Conservation (phyloP, 2,797 vertebrate species). For the Falco rusticolus region DNA sequence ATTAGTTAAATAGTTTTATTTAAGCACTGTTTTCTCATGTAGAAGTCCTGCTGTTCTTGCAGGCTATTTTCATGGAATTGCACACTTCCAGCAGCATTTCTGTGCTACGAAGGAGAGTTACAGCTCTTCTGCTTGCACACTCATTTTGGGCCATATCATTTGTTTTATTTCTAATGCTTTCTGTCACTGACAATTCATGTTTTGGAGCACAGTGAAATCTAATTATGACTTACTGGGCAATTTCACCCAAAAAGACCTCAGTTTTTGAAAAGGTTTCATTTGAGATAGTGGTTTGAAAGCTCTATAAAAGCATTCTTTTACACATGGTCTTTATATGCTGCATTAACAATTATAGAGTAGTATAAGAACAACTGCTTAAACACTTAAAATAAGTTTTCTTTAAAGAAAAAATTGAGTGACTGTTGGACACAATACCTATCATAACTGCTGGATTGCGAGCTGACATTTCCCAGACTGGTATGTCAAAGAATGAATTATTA, state of each 20-base stretch:
- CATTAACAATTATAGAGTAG: neutral
- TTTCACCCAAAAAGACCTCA: neutral
- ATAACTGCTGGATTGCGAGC: neutral
- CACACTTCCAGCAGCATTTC: neutral
- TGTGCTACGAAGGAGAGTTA: neutral
- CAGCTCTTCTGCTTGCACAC: neutral
- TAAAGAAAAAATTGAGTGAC: neutral
- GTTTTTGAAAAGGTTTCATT: neutral
- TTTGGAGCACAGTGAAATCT: neutral
- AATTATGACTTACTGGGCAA: neutral
- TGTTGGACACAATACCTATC: neutral
- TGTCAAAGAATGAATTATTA: neutral
- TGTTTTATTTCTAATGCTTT: neutral
- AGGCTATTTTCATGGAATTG: neutral
- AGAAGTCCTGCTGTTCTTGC: neutral
- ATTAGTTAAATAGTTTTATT: neutral
- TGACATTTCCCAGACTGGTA: neutral
- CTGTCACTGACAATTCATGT: neutral
- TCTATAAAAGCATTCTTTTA: neutral
- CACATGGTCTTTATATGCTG: neutral
- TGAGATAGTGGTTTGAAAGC: neutral
- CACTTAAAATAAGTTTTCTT: neutral
- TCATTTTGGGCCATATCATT: neutral
- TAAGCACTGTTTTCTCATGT: neutral
- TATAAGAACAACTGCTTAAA: neutral